phyloP scores from a whole-genome alignment of 2,113 vertebrate genomes.

The Phaethornis superciliosus region DNA sequence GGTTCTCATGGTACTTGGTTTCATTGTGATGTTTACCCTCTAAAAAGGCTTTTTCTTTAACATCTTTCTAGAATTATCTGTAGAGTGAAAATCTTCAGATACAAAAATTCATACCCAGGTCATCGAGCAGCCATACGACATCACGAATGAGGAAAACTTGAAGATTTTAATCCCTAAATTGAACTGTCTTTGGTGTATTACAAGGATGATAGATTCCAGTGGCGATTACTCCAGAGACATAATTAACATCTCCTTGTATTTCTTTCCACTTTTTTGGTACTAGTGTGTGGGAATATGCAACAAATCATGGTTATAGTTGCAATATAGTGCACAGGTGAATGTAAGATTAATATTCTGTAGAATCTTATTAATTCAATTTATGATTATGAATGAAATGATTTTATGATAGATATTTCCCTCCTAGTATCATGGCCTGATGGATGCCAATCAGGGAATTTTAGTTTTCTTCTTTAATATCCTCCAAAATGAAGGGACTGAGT shows the following conservation, averaged over 20 bases:
- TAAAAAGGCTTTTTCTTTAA: neutral
- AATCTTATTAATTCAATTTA: neutral
- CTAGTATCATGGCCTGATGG: fast-evolving
- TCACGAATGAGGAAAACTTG: neutral
- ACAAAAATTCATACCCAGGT: neutral
- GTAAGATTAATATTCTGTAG: neutral
- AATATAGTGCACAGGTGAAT: neutral
- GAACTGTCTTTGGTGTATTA: neutral
- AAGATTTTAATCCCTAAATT: neutral
- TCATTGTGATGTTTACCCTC: neutral
- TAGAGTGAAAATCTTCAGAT: neutral
- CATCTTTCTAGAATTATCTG: neutral
- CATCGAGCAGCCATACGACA: neutral
- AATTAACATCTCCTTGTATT: neutral
- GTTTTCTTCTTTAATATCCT: neutral
- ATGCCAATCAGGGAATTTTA: neutral
- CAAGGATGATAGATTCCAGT: neutral
- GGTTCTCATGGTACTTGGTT: neutral
- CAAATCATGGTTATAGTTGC: neutral
- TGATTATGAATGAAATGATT: neutral
- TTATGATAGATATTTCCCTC: neutral
- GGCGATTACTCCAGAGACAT: neutral
- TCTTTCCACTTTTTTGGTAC: neutral
- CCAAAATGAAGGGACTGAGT: neutral
- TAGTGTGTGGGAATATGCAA: neutral